Evolutionary conservation across 2,113 vertebrate species (phyloP), one percentile per base, ranked within the genome.

Genomic region (Phodopus roborovskii): DNA sequence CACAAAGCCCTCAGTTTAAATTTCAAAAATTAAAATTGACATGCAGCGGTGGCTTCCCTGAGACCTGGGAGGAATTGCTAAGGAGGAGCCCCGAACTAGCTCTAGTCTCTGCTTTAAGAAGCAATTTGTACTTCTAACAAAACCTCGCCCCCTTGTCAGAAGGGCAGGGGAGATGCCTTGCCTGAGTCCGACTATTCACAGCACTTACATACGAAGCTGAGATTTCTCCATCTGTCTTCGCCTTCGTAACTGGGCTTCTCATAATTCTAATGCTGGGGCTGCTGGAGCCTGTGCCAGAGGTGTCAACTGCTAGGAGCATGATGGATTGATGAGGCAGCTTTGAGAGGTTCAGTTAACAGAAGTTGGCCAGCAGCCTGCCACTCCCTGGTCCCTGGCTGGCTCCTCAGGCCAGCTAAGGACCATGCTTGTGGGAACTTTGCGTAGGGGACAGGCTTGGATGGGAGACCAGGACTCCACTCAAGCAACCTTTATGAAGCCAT

Each of bases 11-110:
- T 98, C 42, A 39, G 97, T 99, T 99, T 98, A 98, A 98, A 99
- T 99, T 99, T 98, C 98, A 98, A 98, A 99, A 99, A 98, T 98
- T 98, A 99, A 98, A 99, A 99, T 98, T 99, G 98, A 98, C 98
- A 99, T 99, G 98, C 98, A 98, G 98, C 92, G 86, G 98, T 97
- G 98, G 98, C 98, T 97, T 97, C 97, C 60, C 98, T 98, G 91
- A 91, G 97, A 98, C 98, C 97, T 92, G 20, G 96, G 98, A 98
- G 96, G 98, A 98, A 99, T 98, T 95, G 98, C 98, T 98, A 98
- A 99, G 98, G 98, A 98, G 98, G 97, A 96, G 97, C 98, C 96
- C 58, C 77, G 96, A 94, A 97, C 97, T 95, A 79, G 98, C 97
- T 98, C 99, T 98, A 98, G 98, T 98, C 98, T 98, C 97, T 97